Conservation (phyloP, 2,888 invertebrate genomes). For the Hydrotaea diabolus region DNA sequence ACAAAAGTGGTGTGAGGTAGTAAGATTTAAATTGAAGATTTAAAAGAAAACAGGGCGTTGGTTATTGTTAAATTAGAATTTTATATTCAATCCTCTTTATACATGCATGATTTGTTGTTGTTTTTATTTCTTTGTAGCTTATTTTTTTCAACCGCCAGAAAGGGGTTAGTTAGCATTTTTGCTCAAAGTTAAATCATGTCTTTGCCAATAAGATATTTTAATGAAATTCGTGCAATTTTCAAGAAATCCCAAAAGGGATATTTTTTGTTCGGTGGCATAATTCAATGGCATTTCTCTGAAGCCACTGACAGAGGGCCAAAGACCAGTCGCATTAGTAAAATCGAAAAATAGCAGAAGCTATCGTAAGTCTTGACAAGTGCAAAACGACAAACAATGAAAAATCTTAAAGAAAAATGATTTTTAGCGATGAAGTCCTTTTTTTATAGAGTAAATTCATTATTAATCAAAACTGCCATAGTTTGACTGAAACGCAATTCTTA, state of each 20-base stretch:
- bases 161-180: constrained; percentile 20
- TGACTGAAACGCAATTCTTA: too few species aligned
- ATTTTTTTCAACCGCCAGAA: constrained; percentile 1
- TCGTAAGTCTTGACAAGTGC: too few species aligned
- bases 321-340: too few species aligned
- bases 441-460: too few species aligned
- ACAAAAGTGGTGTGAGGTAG: background rate
- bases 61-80: constrained; percentile 42
- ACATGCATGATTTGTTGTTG: background rate
- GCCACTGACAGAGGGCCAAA: too few species aligned
- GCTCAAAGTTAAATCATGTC: background rate
- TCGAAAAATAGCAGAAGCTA: too few species aligned
- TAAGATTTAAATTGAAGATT: constrained; percentile 40
- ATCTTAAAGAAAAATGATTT: too few species aligned
- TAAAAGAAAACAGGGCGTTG: constrained; percentile 34
- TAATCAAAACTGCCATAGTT: too few species aligned
- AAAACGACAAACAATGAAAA: too few species aligned
- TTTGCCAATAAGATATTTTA: background rate
- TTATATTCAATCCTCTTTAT: constrained; percentile 18
- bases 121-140: background rate
- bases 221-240: constrained; percentile 4
- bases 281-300: too few species aligned
- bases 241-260: background rate
- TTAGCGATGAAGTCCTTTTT: too few species aligned
- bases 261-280: too few species aligned